Evolutionary conservation across 1,140 invertebrate species (phyloP), one percentile per base, ranked within the genome.

Genomic region (Meloidogyne chitwoodi): DNA sequence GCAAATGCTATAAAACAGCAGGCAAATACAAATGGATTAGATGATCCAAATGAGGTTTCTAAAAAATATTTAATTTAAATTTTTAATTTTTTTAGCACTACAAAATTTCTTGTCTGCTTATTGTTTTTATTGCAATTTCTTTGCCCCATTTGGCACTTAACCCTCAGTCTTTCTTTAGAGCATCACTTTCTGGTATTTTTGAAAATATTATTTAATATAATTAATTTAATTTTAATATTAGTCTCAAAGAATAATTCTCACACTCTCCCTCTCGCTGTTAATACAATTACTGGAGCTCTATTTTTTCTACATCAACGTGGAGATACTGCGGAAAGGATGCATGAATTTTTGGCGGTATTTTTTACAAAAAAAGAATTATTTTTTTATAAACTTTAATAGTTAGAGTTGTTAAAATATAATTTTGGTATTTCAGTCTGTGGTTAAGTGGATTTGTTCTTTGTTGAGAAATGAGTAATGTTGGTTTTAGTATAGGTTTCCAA

Each of bases 61-160:
- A 6, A 4, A 19, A 6, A 1, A 67, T n/a, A 67, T 31, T 67
- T 8, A 65, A 27, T 65, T 27, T 11, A 65, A 65, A 65, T 66
- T 66, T 66, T 66, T 19, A 66, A n/a, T 66, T 24, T 61, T 31
- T 73, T 31, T 64, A 94, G 83, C 95, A 99, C 83, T 96, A 99
- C 89, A 89, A 94, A 19, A 90, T 95, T 29, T 93, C 96, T 1
- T 99, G 96, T 88, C 89, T 99, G 8, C 88, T 99, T 24, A 96
- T 99, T 94, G 96, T 99, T 5, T 99, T 98, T 89, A 93, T 99
- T 1, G 96, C 96, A 0, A 95, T 99, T 34, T 95, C 95, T 0
- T 92, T 99, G 81, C 96, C 96, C 4, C 94, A 95, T 88, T 90
- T 99, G n/a, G 94, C 96, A 0, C 91, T 93, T 70, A 93, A 91